A percentile compares a stretch with the other conserved stretches of the same genome.
phyloP scores from a whole-genome alignment of 1,140 invertebrate species.

The Danaus melanippus region DNA sequence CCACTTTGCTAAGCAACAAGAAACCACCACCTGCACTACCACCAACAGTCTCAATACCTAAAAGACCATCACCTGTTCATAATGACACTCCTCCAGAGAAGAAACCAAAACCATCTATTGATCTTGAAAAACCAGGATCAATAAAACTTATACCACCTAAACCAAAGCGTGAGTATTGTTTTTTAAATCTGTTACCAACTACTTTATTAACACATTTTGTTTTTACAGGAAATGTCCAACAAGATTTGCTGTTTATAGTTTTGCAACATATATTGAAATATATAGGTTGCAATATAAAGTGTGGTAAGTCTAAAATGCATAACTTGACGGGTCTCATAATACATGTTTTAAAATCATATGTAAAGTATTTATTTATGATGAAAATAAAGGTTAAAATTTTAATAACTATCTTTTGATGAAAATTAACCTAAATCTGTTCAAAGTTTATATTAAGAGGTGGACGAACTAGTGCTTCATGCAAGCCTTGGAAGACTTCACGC shows the following conservation, averaged over 20 bases:
- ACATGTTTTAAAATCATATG: constrained; percentile 28
- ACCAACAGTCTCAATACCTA: constrained; percentile 67
- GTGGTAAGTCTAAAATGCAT: constrained; percentile 69
- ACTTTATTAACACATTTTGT: constrained; percentile 46
- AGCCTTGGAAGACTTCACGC: constrained; percentile 32
- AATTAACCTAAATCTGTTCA: constrained; percentile 52
- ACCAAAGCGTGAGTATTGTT: constrained; percentile 87
- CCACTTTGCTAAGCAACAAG: constrained; percentile 73
- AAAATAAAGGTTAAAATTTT: constrained; percentile 61
- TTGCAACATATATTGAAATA: constrained; percentile 34
- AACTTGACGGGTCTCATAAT: constrained; percentile 53
- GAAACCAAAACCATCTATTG: constrained; percentile 76
- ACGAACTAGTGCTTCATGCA: constrained; percentile 31
- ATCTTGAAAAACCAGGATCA: constrained; percentile 80
- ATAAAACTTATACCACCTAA: constrained; percentile 90
- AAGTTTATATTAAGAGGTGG: constrained; percentile 39
- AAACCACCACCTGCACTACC: constrained; percentile 69
- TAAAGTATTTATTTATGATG: constrained; percentile 47
- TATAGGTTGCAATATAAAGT: constrained; percentile 29
- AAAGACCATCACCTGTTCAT: constrained; percentile 77
- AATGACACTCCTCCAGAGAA: constrained; percentile 79
- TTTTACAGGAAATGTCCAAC: constrained; percentile 51
- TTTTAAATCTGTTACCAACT: constrained; percentile 20
- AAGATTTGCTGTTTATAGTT: constrained; percentile 20
- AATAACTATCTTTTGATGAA: constrained; percentile 51